Evolutionary conservation across 2,113 vertebrate genomes (phyloP).

Genomic region (Scopus umbretta): DNA sequence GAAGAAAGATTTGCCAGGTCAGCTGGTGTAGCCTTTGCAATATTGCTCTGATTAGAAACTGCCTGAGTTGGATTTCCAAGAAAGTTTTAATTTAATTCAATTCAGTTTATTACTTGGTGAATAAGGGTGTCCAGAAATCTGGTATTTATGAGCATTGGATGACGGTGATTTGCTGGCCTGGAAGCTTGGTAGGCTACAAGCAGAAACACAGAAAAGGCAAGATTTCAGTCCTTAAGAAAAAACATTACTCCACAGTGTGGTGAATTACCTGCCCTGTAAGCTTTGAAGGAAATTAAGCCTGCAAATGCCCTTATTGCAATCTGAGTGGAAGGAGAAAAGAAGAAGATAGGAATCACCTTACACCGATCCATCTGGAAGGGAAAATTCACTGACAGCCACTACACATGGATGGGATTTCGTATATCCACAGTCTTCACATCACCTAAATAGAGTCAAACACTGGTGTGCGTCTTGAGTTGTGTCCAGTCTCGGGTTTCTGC

Average conservation of each 20-base stretch:
- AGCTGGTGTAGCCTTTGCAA: background rate
- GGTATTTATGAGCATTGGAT: background rate
- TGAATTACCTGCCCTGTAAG: too few species aligned
- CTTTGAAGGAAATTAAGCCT: background rate
- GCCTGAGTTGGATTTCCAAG: background rate
- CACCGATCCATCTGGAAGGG: background rate
- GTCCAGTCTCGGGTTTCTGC: background rate
- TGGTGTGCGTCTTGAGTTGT: fast-evolving
- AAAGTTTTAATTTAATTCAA: background rate
- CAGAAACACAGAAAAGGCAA: background rate
- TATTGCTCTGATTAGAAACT: background rate
- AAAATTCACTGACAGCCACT: background rate
- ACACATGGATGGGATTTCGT: background rate
- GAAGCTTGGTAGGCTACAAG: background rate
- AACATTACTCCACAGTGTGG: background rate
- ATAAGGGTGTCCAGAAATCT: background rate
- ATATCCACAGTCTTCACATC: background rate
- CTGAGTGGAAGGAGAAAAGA: background rate
- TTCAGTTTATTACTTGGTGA: background rate
- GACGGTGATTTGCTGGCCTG: background rate
- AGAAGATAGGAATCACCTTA: too few species aligned
- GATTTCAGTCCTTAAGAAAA: background rate
- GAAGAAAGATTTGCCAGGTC: background rate
- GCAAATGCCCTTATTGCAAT: background rate
- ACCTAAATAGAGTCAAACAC: background rate